These are phyloP conservation scores for Adrianichthys oophorus DNA, from an alignment of 2,797 vertebrate species.

Conservation along the genomic window DNA sequence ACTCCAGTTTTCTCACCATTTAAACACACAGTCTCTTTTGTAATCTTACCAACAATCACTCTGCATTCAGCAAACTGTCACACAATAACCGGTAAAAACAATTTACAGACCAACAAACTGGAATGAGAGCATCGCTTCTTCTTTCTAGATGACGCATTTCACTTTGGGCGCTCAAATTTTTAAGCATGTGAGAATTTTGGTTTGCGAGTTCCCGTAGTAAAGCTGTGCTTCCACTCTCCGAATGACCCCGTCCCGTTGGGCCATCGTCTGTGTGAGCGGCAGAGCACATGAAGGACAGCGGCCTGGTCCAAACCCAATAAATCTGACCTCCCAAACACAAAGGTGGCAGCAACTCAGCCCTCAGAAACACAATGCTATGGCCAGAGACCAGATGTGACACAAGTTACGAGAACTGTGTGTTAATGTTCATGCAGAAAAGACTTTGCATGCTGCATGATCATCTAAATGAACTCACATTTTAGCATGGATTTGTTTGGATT, in stretches of 20 bases:
- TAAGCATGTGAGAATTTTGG: conserved; percentile 27
- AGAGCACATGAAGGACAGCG: conserved; percentile 37
- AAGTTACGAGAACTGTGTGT: conserved; percentile 10
- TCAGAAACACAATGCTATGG: conserved; percentile 62
- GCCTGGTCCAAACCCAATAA: conserved; percentile 70
- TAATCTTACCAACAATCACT: conserved; percentile 53
- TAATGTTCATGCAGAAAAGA: conserved; percentile 4
- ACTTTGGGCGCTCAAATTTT: conserved; percentile 10
- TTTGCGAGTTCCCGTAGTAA: conserved; percentile 42
- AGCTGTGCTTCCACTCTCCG: conserved; percentile 26
- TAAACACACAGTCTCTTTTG: conserved; percentile 40
- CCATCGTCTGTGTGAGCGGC: conserved; percentile 30
- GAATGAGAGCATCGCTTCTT: conserved; percentile 20
- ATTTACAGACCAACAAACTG: conserved; percentile 61
- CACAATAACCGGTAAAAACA: conserved; percentile 68
- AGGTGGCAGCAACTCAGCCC: conserved; percentile 48
- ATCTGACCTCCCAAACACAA: conserved; percentile 70
- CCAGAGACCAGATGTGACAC: conserved; percentile 48
- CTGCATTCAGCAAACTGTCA: conserved; percentile 49
- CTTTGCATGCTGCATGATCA: background rate
- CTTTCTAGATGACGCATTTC: conserved; percentile 22
- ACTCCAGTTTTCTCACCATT: conserved; percentile 59
- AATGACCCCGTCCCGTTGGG: conserved; percentile 33
- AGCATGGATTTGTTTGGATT: conserved; percentile 9
- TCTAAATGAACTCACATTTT: conserved; percentile 1